phyloP scores from a whole-genome alignment of 2,888 invertebrate species.

The Liodrosophila aerea region DNA sequence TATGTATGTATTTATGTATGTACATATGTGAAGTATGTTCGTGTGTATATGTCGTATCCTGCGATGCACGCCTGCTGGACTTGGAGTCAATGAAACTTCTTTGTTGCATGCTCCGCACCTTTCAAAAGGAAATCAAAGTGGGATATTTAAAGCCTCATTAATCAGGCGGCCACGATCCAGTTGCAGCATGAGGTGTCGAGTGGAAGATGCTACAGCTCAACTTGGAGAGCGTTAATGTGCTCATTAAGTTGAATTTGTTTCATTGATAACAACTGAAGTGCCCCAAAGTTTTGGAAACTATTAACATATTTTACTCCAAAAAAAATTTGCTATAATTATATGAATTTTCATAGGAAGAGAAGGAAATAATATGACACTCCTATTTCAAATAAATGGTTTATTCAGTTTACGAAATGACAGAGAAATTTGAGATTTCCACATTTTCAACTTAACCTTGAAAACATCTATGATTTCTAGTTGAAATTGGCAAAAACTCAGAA shows the following conservation, averaged over 20 bases:
- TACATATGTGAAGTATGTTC: neutral
- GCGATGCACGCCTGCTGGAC: slow-evolving; percentile 29
- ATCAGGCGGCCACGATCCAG: slow-evolving; percentile 64
- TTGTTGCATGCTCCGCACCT: slow-evolving; percentile 65
- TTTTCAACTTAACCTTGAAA: slow-evolving; percentile 13
- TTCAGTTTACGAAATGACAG: too few relatives aligned
- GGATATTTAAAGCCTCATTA: slow-evolving; percentile 81
- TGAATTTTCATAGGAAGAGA: too few relatives aligned
- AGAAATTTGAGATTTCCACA: too few relatives aligned
- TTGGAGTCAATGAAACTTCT: slow-evolving; percentile 77
- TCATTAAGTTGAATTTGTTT: slow-evolving; percentile 74
- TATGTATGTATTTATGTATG: neutral
- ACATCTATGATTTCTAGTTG: slow-evolving; percentile 18
- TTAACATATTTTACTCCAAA: too few relatives aligned
- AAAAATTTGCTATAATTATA: too few relatives aligned
- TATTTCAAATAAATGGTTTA: neutral
- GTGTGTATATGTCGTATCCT: slow-evolving; percentile 19
- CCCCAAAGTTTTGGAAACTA: slow-evolving; percentile 2
- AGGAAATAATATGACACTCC: too few relatives aligned
- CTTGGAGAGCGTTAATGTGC: slow-evolving; percentile 60
- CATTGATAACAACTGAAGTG: slow-evolving; percentile 65
- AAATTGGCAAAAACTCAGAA: slow-evolving; percentile 3
- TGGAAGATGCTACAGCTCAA: slow-evolving; percentile 22
- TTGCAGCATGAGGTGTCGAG: slow-evolving; percentile 31
- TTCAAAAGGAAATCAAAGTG: slow-evolving; percentile 80